These are phyloP conservation scores for Cephalotes varians DNA, from an alignment of 2,888 invertebrate species.

Conservation along the genomic window DNA sequence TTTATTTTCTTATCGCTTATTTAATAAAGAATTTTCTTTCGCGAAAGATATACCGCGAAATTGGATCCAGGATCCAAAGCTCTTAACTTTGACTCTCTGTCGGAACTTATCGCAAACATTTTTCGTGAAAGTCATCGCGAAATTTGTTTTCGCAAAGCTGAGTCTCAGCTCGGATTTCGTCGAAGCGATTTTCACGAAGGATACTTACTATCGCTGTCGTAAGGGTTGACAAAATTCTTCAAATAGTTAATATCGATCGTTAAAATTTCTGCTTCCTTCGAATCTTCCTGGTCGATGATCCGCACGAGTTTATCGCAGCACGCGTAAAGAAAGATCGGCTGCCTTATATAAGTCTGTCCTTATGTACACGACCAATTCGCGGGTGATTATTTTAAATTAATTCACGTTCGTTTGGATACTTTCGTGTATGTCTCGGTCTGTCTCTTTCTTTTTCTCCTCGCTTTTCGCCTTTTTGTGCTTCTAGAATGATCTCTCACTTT, in stretches of 20 bases:
- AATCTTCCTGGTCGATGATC: not conserved
- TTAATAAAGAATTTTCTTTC: not conserved
- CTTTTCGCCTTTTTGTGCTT: constrained; percentile 40
- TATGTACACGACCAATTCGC: not conserved
- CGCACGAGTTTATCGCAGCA: not conserved
- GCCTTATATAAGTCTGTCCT: constrained; percentile 13
- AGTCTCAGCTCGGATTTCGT: not conserved
- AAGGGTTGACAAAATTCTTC: constrained; percentile 5
- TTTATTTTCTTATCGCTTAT: too few species aligned
- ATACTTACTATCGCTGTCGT: constrained; percentile 27
- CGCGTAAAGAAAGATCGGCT: not conserved
- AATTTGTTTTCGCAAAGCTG: too few species aligned
- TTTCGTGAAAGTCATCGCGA: not conserved
- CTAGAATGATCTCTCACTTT: constrained; percentile 71
- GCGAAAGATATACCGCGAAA: not conserved
- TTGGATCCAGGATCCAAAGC: not conserved
- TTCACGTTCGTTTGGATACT: not conserved
- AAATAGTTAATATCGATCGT: not conserved
- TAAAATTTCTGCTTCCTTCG: not conserved
- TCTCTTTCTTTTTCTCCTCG: not conserved
- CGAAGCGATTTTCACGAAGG: not conserved
- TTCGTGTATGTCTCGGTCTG: not conserved
- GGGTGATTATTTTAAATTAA: constrained; percentile 16
- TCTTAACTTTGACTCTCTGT: too few species aligned
- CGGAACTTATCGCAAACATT: not conserved